Evolutionary conservation across 2,888 invertebrate species (phyloP), one percentile per base, ranked within the genome.

Genomic region (Meganola albula): DNA sequence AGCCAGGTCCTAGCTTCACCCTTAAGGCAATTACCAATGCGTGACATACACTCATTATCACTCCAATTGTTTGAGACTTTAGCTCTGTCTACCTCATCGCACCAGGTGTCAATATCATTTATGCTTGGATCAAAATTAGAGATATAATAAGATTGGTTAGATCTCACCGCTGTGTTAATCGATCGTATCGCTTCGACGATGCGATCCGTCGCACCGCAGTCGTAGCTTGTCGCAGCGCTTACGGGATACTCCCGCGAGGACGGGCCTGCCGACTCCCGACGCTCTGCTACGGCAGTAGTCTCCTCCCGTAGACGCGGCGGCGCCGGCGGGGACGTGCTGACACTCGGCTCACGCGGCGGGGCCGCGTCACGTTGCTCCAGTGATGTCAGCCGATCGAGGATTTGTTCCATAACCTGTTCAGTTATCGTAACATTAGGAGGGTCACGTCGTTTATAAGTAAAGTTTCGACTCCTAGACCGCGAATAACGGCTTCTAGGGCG

Each of bases 81-180:
- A 1, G 29, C 32, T n/a, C 20, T 24, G 10, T 34, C 34, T 10
- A 34, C 34, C 18, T 34, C 34, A 2, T 12, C 12, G 21, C 31
- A 31, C 31, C 31, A 31, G 21, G 12, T 12, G 11, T 31, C 31
- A 9, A 32, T 20, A 22, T 32, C 14, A 11, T 32, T 21, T 4
- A 32, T 10, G n/a, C 10, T 20, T 3, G 32, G 32, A 22, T 32
- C 32, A 10, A 32, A 32, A 8, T 10, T 32, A 0, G 32, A 27
- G n/a, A 32, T 32, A 30, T 14, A 30, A 24, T 11, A 22, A 23
- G 23, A 14, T 20, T 20, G 20, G 12, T 13, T 24, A 3, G 24
- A 24, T 24, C 24, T 24, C 20, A 20, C 20, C 20, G 20, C n/a
- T 2, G 20, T 20, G 8, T 20, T 20, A n/a, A 20, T 20, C n/a